phyloP scores from a whole-genome alignment of 2,797 vertebrate genomes.

The Tokudaia muenninki region DNA sequence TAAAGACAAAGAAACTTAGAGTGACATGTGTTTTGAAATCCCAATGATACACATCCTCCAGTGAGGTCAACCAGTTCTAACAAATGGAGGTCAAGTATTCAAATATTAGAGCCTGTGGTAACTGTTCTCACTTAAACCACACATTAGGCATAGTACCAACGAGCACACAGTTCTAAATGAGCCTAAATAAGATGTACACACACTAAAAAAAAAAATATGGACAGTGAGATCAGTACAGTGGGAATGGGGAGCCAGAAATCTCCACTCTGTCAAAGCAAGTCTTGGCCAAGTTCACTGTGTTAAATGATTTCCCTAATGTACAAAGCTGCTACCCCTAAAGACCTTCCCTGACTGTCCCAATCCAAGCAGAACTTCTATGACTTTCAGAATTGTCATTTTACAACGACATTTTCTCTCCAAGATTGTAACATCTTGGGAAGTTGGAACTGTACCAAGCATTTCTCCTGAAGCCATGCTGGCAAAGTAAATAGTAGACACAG shows the following conservation, averaged over 20 bases:
- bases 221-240: neutral
- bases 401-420: neutral
- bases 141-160: neutral
- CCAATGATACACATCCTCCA: neutral
- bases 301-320: neutral
- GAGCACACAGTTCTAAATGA: neutral
- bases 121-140: neutral
- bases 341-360: neutral
- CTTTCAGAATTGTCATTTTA: neutral
- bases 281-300: neutral
- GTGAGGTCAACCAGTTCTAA: neutral
- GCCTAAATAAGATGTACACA: neutral
- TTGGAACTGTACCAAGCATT: neutral
- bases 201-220: neutral
- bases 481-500: neutral
- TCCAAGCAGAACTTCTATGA: neutral
- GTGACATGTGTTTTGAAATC: neutral
- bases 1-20: neutral
- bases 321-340: neutral
- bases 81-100: neutral
- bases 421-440: neutral
- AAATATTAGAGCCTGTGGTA: neutral
- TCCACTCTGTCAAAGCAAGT: neutral
- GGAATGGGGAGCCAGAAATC: neutral
- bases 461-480: conserved; percentile 23